Conservation (phyloP, 2,888 invertebrate species). For the Carterocephalus palaemon region DNA sequence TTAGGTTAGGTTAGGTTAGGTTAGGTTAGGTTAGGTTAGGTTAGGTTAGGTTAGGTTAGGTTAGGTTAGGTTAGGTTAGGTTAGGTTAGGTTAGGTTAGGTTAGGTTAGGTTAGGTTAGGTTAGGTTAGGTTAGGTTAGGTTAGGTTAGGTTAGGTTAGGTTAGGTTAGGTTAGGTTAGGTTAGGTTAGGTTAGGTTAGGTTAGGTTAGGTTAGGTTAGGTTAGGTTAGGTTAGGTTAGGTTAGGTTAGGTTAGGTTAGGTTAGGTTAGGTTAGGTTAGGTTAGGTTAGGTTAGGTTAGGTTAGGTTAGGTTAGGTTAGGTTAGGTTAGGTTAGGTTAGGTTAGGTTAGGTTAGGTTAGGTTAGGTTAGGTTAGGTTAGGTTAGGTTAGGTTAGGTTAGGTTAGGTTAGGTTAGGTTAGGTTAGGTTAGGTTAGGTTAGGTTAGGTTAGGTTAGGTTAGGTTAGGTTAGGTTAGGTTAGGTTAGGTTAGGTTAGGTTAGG, state of each 20-base stretch:
- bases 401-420: slow-evolving; percentile 31
- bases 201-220: slow-evolving; percentile 31
- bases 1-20: slow-evolving; percentile 29
- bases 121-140: slow-evolving; percentile 22
- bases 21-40: slow-evolving; percentile 32
- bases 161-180: slow-evolving; percentile 29
- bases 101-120: slow-evolving; percentile 27
- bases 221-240: slow-evolving; percentile 32
- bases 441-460: slow-evolving; percentile 30
- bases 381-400: slow-evolving; percentile 31
- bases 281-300: slow-evolving; percentile 30
- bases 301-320: slow-evolving; percentile 28
- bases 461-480: slow-evolving; percentile 27
- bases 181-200: slow-evolving; percentile 27
- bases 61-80: slow-evolving; percentile 31
- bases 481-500: no score
- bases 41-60: slow-evolving; percentile 28
- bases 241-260: slow-evolving; percentile 32
- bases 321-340: slow-evolving; percentile 28
- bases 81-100: slow-evolving; percentile 29
- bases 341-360: slow-evolving; percentile 31
- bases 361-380: slow-evolving; percentile 32
- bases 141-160: slow-evolving; percentile 26
- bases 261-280: slow-evolving; percentile 28
- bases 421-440: slow-evolving; percentile 31